phyloP scores from a whole-genome alignment of 2,888 invertebrate genomes.

The Cistogaster globosa region DNA sequence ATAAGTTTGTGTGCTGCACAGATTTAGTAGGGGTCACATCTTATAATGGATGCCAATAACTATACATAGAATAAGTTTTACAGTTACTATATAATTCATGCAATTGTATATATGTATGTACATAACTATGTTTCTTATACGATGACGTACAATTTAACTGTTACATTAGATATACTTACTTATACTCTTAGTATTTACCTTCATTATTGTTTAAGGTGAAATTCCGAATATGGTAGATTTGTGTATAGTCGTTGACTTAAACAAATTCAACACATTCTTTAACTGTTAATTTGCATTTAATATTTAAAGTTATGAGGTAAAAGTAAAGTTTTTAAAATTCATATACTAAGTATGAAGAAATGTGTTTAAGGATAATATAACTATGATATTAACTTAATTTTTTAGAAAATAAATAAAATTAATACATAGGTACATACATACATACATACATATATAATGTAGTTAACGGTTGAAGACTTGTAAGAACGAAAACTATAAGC shows the following conservation, averaged over 20 bases:
- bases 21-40: constrained; percentile 50
- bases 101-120: background rate
- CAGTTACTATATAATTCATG: constrained; percentile 19
- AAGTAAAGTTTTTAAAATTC: no score
- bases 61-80: constrained; percentile 5
- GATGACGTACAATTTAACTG: no score
- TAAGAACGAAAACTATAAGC: no score
- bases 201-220: constrained; percentile 13
- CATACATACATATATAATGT: background rate
- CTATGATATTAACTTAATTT: no score
- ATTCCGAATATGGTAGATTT: background rate
- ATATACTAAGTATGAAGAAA: no score
- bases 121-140: background rate
- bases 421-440: background rate
- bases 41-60: constrained; percentile 59
- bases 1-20: background rate
- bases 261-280: background rate
- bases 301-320: background rate
- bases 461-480: background rate
- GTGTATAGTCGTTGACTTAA: background rate
- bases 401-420: background rate
- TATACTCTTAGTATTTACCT: background rate
- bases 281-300: background rate
- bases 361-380: no score
- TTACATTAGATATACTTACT: no score